phyloP scores from a whole-genome alignment of 2,113 vertebrate genomes.

The Rhinopomastus cyanomelas region DNA sequence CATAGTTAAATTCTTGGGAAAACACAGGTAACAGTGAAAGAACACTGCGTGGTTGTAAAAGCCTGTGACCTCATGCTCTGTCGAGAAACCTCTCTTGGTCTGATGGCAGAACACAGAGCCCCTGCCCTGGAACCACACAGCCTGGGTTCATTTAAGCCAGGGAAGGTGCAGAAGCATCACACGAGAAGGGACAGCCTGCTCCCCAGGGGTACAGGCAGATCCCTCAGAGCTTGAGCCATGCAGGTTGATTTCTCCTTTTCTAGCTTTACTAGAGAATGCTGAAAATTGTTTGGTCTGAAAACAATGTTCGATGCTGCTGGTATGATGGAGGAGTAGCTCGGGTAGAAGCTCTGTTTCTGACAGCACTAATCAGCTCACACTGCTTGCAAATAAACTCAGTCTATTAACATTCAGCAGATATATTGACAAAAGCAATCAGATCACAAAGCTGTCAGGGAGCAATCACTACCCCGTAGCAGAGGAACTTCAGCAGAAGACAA shows the following conservation, averaged over 20 bases:
- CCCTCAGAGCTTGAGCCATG: fast-evolving
- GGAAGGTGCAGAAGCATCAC: neutral
- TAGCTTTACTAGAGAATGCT: too few relatives aligned
- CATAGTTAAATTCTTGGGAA: neutral
- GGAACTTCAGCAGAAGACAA: neutral
- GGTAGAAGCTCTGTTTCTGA: neutral
- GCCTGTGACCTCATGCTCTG: fast-evolving
- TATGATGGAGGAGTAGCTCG: neutral
- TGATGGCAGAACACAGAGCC: neutral
- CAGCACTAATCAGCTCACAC: neutral
- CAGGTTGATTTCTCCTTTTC: neutral
- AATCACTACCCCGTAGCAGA: neutral
- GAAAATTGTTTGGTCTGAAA: neutral
- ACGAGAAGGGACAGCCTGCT: too few relatives aligned
- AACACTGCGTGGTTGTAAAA: neutral
- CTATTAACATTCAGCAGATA: neutral
- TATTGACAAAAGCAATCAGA: neutral
- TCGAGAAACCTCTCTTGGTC: fast-evolving
- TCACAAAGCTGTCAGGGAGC: neutral
- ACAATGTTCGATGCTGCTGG: neutral
- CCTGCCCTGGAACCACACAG: too few relatives aligned
- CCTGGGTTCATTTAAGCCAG: too few relatives aligned
- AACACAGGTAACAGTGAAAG: neutral
- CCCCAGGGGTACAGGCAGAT: too few relatives aligned
- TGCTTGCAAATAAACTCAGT: neutral